Evolutionary conservation across 92 coral and sea anemone species (phyloP).

Genomic region (Bergia puertoricense): DNA sequence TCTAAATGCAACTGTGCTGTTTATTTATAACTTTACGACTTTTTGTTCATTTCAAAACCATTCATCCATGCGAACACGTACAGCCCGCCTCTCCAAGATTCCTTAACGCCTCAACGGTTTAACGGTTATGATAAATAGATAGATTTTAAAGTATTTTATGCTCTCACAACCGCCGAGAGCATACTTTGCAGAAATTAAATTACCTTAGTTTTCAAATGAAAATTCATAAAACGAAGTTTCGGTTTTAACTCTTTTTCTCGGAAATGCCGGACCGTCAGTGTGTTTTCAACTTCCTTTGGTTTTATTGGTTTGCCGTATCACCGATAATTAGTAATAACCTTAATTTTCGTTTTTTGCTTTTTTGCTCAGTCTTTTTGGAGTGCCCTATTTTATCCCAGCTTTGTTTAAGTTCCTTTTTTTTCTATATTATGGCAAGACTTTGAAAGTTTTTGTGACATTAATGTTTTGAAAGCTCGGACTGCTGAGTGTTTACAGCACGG

Average conservation of each 20-base stretch:
- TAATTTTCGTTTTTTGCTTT: too few species aligned
- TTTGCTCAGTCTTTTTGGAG: neutral
- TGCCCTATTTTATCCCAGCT: neutral
- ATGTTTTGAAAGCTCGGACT: neutral
- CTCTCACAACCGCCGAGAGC: neutral
- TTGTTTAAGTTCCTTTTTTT: too few species aligned
- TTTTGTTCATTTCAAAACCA: neutral
- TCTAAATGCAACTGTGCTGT: neutral
- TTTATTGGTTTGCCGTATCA: too few species aligned
- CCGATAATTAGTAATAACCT: too few species aligned
- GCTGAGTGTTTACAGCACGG: neutral
- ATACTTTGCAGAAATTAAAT: neutral
- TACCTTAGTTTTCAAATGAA: too few species aligned
- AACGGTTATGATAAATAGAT: too few species aligned
- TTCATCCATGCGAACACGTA: neutral
- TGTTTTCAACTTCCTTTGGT: too few species aligned
- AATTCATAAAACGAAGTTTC: too few species aligned
- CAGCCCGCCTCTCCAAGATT: neutral
- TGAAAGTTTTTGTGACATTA: neutral
- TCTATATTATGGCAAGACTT: neutral
- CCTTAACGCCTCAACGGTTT: neutral
- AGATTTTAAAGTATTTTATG: neutral
- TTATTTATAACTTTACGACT: neutral
- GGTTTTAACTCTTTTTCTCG: too few species aligned
- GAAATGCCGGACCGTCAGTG: too few species aligned